Evolutionary conservation across 2,113 vertebrate genomes (phyloP).

Genomic region (Pelvicachromis taeniatus): DNA sequence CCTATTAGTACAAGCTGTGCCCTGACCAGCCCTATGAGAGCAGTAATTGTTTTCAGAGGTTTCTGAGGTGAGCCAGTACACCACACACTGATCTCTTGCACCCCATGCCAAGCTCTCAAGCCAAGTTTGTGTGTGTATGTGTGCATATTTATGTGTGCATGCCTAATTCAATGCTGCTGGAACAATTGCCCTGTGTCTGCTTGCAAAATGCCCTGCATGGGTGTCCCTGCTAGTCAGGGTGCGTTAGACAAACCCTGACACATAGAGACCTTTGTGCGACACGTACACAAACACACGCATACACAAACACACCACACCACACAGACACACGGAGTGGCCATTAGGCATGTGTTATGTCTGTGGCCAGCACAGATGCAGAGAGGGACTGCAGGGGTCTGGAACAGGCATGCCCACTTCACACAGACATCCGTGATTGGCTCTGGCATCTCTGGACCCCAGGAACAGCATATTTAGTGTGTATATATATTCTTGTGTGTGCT

Average conservation of each 20-base stretch:
- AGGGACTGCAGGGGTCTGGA: conserved; percentile 65
- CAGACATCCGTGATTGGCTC: conserved; percentile 62
- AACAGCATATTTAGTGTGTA: conserved; percentile 35
- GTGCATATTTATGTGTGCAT: conserved; percentile 39
- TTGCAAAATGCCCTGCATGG: conserved; percentile 67
- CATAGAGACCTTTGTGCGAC: conserved; percentile 32
- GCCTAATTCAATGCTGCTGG: conserved; percentile 59
- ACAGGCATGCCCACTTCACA: conserved; percentile 62
- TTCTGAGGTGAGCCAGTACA: conserved; percentile 69
- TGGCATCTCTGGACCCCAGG: conserved; percentile 53
- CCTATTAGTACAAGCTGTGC: conserved; percentile 60
- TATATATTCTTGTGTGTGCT: neutral
- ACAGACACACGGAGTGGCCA: conserved; percentile 41
- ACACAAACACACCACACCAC: conserved; percentile 11
- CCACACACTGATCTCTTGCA: conserved; percentile 58
- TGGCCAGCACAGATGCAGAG: conserved; percentile 55
- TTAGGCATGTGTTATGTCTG: conserved; percentile 56
- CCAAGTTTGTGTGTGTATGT: conserved; percentile 46
- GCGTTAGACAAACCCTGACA: conserved; percentile 60
- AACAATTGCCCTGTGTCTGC: conserved; percentile 60
- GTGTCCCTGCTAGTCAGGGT: conserved; percentile 66
- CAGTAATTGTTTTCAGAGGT: conserved; percentile 71
- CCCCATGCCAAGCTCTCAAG: conserved; percentile 69
- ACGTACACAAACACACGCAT: conserved; percentile 21
- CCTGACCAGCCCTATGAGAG: conserved; percentile 60